Evolutionary conservation across 2,888 invertebrate genomes (phyloP).

Genomic region (Brenthis hecate): DNA sequence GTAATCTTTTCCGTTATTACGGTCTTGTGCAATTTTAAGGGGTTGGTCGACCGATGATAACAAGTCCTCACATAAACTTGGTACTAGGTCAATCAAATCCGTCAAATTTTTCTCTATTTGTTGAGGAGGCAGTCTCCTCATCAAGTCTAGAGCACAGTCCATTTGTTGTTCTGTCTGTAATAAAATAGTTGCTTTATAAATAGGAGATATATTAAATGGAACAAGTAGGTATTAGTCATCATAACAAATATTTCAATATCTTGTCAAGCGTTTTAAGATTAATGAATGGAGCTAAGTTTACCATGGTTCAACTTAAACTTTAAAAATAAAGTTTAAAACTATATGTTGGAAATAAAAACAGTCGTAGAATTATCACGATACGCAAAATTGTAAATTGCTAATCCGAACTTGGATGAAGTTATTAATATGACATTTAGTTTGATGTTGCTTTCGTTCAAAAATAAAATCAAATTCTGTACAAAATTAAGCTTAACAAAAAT

Average conservation of each 20-base stretch:
- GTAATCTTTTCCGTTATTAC: slow-evolving; percentile 97
- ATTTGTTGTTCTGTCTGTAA: slow-evolving; percentile 96
- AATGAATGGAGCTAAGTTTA: slow-evolving; percentile 35
- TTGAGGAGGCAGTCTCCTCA: slow-evolving; percentile 99
- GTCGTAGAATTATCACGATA: slow-evolving; percentile 26
- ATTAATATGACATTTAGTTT: slow-evolving; percentile 25
- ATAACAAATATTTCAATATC: slow-evolving; percentile 57
- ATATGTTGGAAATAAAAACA: slow-evolving; percentile 22
- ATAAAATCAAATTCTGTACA: not conserved
- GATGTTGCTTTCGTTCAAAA: slow-evolving; percentile 25
- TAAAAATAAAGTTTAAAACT: slow-evolving; percentile 27
- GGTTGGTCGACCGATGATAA: slow-evolving; percentile 99
- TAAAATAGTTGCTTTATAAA: slow-evolving; percentile 45
- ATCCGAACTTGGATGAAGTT: slow-evolving; percentile 29
- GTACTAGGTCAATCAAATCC: slow-evolving; percentile 98
- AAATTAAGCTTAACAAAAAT: too few relatives aligned
- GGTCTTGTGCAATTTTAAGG: slow-evolving; percentile 97
- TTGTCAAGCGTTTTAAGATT: not conserved
- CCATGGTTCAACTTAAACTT: slow-evolving; percentile 42
- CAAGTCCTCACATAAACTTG: slow-evolving; percentile 97
- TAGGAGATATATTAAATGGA: slow-evolving; percentile 50
- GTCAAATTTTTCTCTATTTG: slow-evolving; percentile 99
- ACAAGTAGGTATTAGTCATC: slow-evolving; percentile 71
- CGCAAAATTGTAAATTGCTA: slow-evolving; percentile 31
- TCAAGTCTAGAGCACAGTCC: slow-evolving; percentile 99